These are phyloP conservation scores for Melanotaenia pygmaea DNA, from an alignment of 2,797 vertebrate genomes.

Conservation along the genomic window DNA sequence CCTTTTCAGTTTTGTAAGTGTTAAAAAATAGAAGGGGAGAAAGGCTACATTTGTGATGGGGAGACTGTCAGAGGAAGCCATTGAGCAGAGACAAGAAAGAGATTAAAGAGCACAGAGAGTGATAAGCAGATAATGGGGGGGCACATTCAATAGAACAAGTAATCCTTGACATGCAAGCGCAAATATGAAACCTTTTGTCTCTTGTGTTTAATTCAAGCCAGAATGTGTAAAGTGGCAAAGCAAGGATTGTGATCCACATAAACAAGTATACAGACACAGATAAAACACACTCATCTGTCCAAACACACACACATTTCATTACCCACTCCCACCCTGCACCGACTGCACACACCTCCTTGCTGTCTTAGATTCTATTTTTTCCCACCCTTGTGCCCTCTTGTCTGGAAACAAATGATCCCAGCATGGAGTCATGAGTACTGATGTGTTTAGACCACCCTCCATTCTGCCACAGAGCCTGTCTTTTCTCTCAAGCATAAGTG, in stretches of 20 bases:
- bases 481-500: constrained; percentile 73
- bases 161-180: constrained; percentile 91
- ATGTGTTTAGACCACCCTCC: constrained; percentile 83
- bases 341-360: constrained; percentile 66
- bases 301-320: constrained; percentile 55
- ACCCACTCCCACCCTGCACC: constrained; percentile 38
- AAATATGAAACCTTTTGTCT: constrained; percentile 92
- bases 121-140: constrained; percentile 91
- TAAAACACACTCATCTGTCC: constrained; percentile 74
- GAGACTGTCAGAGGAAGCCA: constrained; percentile 90
- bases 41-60: constrained; percentile 84
- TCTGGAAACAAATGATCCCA: constrained; percentile 85
- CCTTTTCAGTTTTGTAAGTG: constrained; percentile 93
- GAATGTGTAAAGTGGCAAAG: constrained; percentile 80
- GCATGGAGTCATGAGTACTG: constrained; percentile 81
- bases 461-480: constrained; percentile 73
- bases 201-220: constrained; percentile 86
- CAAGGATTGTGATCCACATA: constrained; percentile 79
- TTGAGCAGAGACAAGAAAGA: constrained; percentile 89
- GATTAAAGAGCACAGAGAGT: constrained; percentile 92
- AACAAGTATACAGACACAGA: constrained; percentile 79
- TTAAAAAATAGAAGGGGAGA: constrained; percentile 86
- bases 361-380: constrained; percentile 70
- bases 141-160: constrained; percentile 87
- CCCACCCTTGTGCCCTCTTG: constrained; percentile 85